Base-by-base conservation (phyloP, 2,888 invertebrate genomes). In the Amiota mariae region DNA sequence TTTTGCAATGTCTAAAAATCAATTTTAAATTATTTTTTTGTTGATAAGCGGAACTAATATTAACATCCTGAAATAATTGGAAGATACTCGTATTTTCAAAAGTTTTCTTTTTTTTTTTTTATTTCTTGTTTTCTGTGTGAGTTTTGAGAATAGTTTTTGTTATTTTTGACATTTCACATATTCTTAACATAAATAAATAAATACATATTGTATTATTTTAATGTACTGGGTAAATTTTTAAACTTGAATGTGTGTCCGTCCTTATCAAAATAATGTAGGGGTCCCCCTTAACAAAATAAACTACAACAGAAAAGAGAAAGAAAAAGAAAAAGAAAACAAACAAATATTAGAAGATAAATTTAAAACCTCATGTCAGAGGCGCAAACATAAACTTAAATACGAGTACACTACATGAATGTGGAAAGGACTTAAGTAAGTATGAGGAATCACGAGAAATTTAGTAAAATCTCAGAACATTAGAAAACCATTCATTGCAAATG, bases 181-280 rank as follows among this genome's bases (percentile, higher is more conserved):
- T 36, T 36, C 6, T 36, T 36, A 36, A 36, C 36, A 36, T 36
- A 36, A 36, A 36, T 63, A 36, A 36, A 63, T 63, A 63, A 63
- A 63, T 63, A n/a, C n/a, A n/a, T n/a, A n/a, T n/a, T n/a, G n/a
- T n/a, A 63, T 63, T 63, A 63, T 63, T 63, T 63, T 63, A 63
- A 63, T 63, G 63, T 63, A 63, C 46, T 36, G 18, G 11, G n/a
- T 10, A 46, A 46, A 63, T 63, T 63, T 46, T 24, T 18, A n/a
- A 63, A 63, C 63, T 36, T 46, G 63, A 13, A n/a, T 54, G 54
- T 54, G 54, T 54, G 12, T 8, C 46, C 18, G 12, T 8, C 46
- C 18, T 24, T 46, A 46, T 46, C 63, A 63, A 36, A 24, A 63
- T 63, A 59, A 36, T 2, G 36, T 36, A 36, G 36, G 6, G 36